Conservation (phyloP, 2,113 vertebrate species). For the Pygathrix nemaeus region DNA sequence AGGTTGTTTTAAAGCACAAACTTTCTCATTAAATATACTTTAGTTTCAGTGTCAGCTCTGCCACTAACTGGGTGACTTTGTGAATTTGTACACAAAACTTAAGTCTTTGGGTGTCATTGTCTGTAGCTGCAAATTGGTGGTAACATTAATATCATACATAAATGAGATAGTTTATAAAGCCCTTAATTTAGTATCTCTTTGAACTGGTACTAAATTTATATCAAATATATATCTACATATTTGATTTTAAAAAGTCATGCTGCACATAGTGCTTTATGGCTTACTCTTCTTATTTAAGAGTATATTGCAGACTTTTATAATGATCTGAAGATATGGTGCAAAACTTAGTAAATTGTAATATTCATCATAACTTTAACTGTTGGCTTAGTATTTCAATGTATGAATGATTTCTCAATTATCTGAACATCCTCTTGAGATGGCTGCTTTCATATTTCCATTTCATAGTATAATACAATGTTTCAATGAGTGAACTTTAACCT, state of each 20-base stretch:
- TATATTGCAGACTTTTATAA: not conserved
- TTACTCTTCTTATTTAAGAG: not conserved
- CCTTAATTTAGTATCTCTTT: not conserved
- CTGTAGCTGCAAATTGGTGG: not conserved
- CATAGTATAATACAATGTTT: not conserved
- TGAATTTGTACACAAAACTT: not conserved
- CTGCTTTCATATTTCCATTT: not conserved
- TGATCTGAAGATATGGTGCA: not conserved
- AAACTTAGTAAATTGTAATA: not conserved
- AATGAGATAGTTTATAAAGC: not conserved
- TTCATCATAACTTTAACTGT: not conserved
- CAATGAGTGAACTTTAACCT: not conserved
- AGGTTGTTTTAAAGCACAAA: not conserved
- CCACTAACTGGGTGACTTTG: not conserved
- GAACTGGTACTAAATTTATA: not conserved
- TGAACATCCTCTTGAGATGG: not conserved
- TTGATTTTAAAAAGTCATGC: not conserved
- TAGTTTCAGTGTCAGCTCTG: not conserved
- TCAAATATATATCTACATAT: not conserved
- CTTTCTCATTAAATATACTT: not conserved
- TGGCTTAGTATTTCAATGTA: not conserved
- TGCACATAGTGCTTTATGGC: not conserved
- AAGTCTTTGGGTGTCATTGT: not conserved
- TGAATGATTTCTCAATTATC: not conserved
- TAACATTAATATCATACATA: not conserved